phyloP scores from a whole-genome alignment of 2,888 invertebrate species.

The Lagria hirta region DNA sequence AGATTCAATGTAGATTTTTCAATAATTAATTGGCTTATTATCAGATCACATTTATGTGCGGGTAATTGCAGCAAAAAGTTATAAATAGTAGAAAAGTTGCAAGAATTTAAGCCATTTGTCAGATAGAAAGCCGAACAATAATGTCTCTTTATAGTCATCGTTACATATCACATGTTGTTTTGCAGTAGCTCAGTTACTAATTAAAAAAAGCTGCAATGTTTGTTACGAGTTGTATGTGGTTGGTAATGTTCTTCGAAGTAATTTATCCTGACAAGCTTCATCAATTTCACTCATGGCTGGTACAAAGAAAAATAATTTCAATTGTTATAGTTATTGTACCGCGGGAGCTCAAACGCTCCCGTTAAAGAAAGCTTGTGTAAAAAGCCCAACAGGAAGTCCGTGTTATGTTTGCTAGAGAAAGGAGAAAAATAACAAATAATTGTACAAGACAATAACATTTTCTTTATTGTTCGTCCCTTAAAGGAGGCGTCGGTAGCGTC shows the following conservation, averaged over 20 bases:
- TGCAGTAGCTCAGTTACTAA: too few species aligned
- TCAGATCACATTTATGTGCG: too few species aligned
- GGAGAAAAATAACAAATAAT: constrained; percentile 39
- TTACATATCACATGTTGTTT: too few species aligned
- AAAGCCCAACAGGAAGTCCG: constrained; percentile 26
- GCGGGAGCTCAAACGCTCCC: constrained; percentile 14
- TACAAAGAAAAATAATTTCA: constrained; percentile 13
- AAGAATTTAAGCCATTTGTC: too few species aligned
- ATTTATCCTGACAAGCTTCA: constrained; percentile 6
- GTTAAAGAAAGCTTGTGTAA: constrained; percentile 14
- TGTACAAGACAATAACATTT: constrained; percentile 37
- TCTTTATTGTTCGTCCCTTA: constrained; percentile 18
- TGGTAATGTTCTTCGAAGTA: background rate
- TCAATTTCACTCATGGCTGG: constrained; percentile 2
- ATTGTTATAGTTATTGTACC: constrained; percentile 17
- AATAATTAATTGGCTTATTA: too few species aligned
- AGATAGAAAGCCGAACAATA: too few species aligned
- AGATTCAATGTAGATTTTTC: too few species aligned
- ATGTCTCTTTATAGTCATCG: too few species aligned
- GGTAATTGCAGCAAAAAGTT: too few species aligned
- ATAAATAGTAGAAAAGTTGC: too few species aligned
- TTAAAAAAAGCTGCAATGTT: too few species aligned
- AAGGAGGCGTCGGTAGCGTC: constrained; percentile 27
- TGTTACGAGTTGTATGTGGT: too few species aligned
- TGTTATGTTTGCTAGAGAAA: constrained; percentile 31